These are phyloP conservation scores for Cenopis cana DNA, from an alignment of 2,888 invertebrate genomes.

Conservation along the genomic window DNA sequence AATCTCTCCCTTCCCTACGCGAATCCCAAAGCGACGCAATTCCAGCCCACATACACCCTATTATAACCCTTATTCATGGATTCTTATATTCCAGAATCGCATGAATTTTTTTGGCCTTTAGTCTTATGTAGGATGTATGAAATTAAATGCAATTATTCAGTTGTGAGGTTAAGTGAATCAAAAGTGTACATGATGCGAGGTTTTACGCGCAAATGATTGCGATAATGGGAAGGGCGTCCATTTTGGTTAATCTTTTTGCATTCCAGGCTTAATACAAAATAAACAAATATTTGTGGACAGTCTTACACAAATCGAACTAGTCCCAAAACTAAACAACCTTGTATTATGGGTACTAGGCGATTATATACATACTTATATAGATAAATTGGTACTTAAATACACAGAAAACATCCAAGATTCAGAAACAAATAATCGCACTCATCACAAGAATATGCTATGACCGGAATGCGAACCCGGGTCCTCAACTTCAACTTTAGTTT, in stretches of 20 bases:
- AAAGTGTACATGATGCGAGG: slow-evolving; percentile 11
- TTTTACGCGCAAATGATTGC: slow-evolving; percentile 13
- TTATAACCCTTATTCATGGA: background rate
- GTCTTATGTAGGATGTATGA: background rate
- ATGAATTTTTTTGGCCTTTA: background rate
- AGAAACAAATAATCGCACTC: too few relatives aligned
- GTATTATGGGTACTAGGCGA: too few relatives aligned
- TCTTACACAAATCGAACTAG: too few relatives aligned
- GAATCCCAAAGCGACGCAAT: background rate
- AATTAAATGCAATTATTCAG: slow-evolving; percentile 8
- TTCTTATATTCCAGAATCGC: background rate
- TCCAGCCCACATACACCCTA: background rate
- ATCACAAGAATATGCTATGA: too few relatives aligned
- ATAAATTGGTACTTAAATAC: too few relatives aligned
- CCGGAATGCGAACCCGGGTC: too few relatives aligned
- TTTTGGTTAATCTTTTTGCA: background rate
- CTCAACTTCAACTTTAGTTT: too few relatives aligned
- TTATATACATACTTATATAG: too few relatives aligned
- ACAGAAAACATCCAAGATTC: too few relatives aligned
- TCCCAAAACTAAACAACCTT: too few relatives aligned
- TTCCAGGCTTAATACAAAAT: too few relatives aligned
- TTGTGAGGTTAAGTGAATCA: slow-evolving; percentile 8
- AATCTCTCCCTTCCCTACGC: background rate
- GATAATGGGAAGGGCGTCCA: background rate
- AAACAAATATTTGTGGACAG: too few relatives aligned